Base-by-base conservation (phyloP, 2,888 invertebrate species). In the Diadegma fenestrale region DNA sequence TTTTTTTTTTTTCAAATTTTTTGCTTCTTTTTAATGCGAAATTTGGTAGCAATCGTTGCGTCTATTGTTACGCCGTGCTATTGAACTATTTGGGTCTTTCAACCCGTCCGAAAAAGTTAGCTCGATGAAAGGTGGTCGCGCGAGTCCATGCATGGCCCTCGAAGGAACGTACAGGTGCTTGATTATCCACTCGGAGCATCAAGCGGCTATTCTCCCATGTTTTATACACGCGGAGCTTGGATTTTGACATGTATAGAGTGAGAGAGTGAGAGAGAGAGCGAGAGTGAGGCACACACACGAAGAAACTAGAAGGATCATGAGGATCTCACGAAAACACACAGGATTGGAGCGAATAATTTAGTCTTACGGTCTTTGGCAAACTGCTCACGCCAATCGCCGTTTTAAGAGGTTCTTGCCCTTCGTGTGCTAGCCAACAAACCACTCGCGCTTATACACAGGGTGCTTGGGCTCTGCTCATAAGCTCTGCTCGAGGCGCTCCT, bases 271-370 rank as follows among this genome's bases (percentile, higher is more conserved):
- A 33, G 33, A 33, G 33, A 33, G 33, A 33, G n/a, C n/a, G n/a
- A n/a, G n/a, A n/a, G n/a, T n/a, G 66, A 41, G 43, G 8, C 30
- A 63, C 48, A 72, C 63, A 37, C 33, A 58, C 19, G 45, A 58
- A 14, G 5, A 26, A 17, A 61, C 33, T 12, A 51, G 19, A 30
- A 58, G 88, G 48, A 37, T 48, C 76, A 41, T 37, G 22, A 75
- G 41, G 30, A 43, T 73, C n/a, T n/a, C n/a, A n/a, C 45, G 45
- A 12, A 73, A 37, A 80, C 80, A 61, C 64, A 51, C 48, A 14
- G 89, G 91, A 91, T 92, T 91, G 90, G 88, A 91, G 89, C 88
- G 86, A 88, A 88, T 91, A 90, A 91, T 91, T 91, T 90, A 91
- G 90, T 89, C 88, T 87, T 85, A 80, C 83, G 77, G 78, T 80